Percentiles rank a stretch among this genome's conserved stretches.
These are phyloP conservation scores for Pristis pectinata DNA, from an alignment of 2,797 vertebrate genomes.

Conservation along the genomic window DNA sequence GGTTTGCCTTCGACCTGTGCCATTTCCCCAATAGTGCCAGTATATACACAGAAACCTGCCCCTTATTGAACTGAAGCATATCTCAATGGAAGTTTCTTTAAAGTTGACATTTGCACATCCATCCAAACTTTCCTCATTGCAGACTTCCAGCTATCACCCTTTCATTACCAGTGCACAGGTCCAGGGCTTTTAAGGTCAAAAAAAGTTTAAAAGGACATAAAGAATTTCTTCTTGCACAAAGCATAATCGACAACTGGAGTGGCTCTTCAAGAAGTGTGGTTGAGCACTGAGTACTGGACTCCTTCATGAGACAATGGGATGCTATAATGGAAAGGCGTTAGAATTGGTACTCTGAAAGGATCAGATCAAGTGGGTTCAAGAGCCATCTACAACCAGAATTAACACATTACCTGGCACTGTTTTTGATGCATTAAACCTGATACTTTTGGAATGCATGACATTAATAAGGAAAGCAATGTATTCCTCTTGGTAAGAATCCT, in stretches of 20 bases:
- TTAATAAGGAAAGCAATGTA: not conserved
- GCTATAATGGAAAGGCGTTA: not conserved
- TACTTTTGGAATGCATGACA: not conserved
- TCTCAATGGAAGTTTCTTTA: not conserved
- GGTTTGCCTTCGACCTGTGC: too few relatives aligned
- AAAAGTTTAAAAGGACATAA: not conserved
- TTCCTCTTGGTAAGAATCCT: too few relatives aligned
- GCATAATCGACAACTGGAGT: not conserved
- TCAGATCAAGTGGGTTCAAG: not conserved
- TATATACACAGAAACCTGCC: not conserved
- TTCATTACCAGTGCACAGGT: not conserved
- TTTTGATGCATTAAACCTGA: not conserved
- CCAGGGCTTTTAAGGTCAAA: not conserved
- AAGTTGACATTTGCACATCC: not conserved
- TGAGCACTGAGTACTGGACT: not conserved
- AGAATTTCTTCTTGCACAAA: not conserved
- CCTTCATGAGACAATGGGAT: not conserved
- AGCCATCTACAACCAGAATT: not conserved
- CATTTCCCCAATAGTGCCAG: not conserved
- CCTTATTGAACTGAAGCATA: not conserved
- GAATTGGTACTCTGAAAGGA: not conserved
- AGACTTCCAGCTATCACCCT: not conserved
- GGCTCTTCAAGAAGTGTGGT: not conserved
- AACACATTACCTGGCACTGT: not conserved
- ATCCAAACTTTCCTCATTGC: not conserved